Evolutionary conservation across 2,797 vertebrate species (phyloP), one percentile per base, ranked within the genome.

Genomic region (Natrix natrix): DNA sequence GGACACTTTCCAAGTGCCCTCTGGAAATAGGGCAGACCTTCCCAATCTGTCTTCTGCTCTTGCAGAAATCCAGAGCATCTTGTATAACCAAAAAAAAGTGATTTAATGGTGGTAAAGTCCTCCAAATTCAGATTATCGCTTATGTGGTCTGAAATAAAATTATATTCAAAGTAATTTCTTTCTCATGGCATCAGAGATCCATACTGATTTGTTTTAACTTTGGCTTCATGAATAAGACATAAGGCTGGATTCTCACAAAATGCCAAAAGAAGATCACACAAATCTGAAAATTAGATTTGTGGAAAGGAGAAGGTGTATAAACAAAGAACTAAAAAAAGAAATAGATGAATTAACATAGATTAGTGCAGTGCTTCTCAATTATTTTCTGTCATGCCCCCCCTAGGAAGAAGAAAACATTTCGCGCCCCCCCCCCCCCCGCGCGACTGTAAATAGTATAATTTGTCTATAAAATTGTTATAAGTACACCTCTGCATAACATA

Each of bases 11-110:
- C 43, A 83, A 48, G 43, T 48, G 78, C 78, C 43, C 78, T 83
- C 78, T 83, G 22, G 43, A 83, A 12, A 83, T 83, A 83, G 43
- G 43, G 57, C 37, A 83, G 37, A 24, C 78, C 37, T 48, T 83
- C 5, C 43, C 43, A 48, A 37, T 0, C 0, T 43, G 8, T 55
- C 87, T 0, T 1, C 7, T 0, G 5, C 0, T 0, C 60, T 91
- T 1, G 12, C 61, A 0, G 54, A 52, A 28, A 83, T 83, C 37
- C 43, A 83, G 78, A 83, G 20, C 20, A 48, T 83, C 78, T 48
- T 83, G 10, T 83, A 83, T 24, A 48, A 83, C 78, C 3, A 52
- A 5, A 13, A 83, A 83, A 83, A 83, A 24, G 20, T 48, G 10
- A 13, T 83, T 12, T 48, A 48, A 83, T 24, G 78, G 22, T 22